A percentile compares a stretch with the other conserved stretches of the same genome.
These are phyloP conservation scores for Turritopsis rubra DNA, from an alignment of 30 jellyfish, hydroid and myxozoan genomes.

Conservation along the genomic window DNA sequence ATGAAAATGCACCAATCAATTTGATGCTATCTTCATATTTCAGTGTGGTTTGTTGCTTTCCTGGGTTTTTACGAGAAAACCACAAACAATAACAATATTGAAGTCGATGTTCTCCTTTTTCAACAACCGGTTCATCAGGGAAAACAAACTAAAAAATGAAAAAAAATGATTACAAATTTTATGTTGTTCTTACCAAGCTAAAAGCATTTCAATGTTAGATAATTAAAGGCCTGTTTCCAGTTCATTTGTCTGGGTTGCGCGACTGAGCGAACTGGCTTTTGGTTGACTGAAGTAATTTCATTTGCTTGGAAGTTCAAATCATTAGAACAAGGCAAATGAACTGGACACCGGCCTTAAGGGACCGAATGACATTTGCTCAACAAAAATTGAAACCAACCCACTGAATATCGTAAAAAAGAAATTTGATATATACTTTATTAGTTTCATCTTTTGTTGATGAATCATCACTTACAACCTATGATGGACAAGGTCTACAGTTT, in stretches of 20 bases:
- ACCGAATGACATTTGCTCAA: neutral
- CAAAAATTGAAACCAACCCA: too few relatives aligned
- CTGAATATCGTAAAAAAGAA: too few relatives aligned
- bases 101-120: constrained; percentile 71
- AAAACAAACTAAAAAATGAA: constrained; percentile 41
- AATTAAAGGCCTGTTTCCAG: too few relatives aligned
- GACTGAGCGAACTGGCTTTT: too few relatives aligned
- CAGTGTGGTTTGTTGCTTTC: constrained; percentile 48
- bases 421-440: constrained; percentile 16
- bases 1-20: constrained; percentile 79
- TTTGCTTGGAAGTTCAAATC: too few relatives aligned
- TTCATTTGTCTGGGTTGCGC: too few relatives aligned
- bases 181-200: neutral
- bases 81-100: constrained; percentile 87
- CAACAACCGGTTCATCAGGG: constrained; percentile 79
- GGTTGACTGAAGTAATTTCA: too few relatives aligned
- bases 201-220: neutral
- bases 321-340: neutral
- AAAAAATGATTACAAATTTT: neutral
- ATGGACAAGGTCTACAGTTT: neutral
- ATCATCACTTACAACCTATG: constrained; percentile 31
- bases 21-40: constrained; percentile 89
- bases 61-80: constrained; percentile 71
- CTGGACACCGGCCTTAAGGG: too few relatives aligned
- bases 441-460: constrained; percentile 38